Evolutionary conservation across 92 coral and sea anemone genomes (phyloP).

Genomic region (Epizoanthus illoricatus): DNA sequence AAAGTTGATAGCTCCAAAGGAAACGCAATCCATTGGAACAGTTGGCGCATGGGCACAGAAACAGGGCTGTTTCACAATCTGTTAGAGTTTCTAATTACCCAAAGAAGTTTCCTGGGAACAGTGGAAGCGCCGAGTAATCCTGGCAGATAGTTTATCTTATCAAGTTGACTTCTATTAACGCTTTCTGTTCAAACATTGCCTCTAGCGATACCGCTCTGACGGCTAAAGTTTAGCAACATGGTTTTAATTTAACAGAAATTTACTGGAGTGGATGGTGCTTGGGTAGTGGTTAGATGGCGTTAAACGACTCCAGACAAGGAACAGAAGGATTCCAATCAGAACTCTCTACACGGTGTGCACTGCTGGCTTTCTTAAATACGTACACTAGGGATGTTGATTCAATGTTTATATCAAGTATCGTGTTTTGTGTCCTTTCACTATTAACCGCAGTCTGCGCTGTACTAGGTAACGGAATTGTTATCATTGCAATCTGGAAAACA

Average conservation of each 20-base stretch:
- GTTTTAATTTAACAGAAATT: neutral
- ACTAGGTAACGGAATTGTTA: conserved; percentile 29
- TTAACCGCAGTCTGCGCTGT: conserved; percentile 20
- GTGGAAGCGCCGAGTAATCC: neutral
- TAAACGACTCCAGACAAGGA: neutral
- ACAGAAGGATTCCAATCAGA: neutral
- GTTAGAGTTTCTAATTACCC: neutral
- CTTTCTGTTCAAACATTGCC: neutral
- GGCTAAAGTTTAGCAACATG: neutral
- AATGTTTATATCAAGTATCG: conserved; percentile 34
- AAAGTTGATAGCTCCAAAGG: neutral
- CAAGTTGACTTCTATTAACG: conserved; percentile 17
- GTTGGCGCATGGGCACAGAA: too few relatives aligned
- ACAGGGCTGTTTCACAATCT: neutral
- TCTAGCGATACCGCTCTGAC: neutral
- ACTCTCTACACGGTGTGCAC: neutral
- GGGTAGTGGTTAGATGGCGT: conserved; percentile 7
- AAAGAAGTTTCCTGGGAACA: neutral
- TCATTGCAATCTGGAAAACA: conserved; percentile 32
- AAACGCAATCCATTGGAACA: neutral
- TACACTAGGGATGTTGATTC: conserved; percentile 31
- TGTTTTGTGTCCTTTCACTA: conserved; percentile 21
- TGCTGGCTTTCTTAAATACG: conserved; percentile 15
- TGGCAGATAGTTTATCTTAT: neutral
- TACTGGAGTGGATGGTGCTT: neutral